phyloP scores from a whole-genome alignment of 2,113 vertebrate genomes.

The Corythaeola cristata region DNA sequence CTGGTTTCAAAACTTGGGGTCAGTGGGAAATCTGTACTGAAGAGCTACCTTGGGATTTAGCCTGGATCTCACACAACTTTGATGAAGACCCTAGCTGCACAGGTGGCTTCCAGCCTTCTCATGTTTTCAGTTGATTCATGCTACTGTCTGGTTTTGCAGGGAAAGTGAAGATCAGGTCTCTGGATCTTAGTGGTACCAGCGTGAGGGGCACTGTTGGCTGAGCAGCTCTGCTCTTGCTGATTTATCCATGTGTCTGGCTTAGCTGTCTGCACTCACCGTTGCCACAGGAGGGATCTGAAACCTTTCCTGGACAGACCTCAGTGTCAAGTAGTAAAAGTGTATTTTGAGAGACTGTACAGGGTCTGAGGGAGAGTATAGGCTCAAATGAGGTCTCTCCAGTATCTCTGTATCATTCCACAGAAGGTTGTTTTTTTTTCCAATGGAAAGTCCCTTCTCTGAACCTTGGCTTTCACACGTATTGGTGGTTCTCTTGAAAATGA shows the following conservation, averaged over 20 bases:
- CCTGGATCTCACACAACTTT: neutral
- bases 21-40: neutral
- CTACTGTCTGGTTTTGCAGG: neutral
- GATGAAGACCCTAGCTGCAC: neutral
- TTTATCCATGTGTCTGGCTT: neutral
- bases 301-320: neutral
- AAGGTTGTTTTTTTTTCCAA: neutral
- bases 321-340: neutral
- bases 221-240: neutral
- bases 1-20: neutral
- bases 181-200: neutral
- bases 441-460: neutral
- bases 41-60: neutral
- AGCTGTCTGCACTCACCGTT: neutral
- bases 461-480: neutral
- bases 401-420: neutral
- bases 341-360: neutral
- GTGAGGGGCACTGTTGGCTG: neutral
- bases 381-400: neutral
- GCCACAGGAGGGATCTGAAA: neutral
- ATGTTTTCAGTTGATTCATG: neutral
- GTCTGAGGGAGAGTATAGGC: neutral
- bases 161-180: neutral
- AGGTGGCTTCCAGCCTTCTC: neutral
- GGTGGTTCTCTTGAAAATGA: neutral